phyloP scores from a whole-genome alignment of 2,113 vertebrate genomes.

The Ptychochromis oligacanthus region DNA sequence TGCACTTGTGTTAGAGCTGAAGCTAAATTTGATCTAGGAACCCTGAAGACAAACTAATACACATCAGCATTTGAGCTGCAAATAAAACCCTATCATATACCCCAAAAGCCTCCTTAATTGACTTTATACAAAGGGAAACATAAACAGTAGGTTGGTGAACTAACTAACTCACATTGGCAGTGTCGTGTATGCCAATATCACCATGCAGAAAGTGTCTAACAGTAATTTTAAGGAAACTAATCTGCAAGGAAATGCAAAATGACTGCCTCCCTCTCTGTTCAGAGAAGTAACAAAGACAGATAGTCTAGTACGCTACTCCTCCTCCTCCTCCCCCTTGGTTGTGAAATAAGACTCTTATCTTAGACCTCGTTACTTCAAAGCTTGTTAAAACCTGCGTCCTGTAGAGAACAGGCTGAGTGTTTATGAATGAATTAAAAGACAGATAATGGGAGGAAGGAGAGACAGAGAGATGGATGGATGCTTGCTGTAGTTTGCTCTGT shows the following conservation, averaged over 20 bases:
- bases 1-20: not conserved
- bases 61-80: not conserved
- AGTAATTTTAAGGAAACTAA: conserved; percentile 17
- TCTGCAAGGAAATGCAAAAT: conserved; percentile 1
- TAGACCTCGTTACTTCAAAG: conserved; percentile 67
- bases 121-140: not conserved
- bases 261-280: not conserved
- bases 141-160: not conserved
- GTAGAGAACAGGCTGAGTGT: conserved; percentile 3
- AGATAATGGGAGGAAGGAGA: not conserved
- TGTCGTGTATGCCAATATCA: not conserved
- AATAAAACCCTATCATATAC: not conserved
- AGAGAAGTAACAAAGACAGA: conserved; percentile 10
- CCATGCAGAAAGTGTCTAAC: not conserved
- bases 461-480: not conserved
- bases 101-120: not conserved
- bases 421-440: conserved; percentile 25
- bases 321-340: not conserved
- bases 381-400: conserved; percentile 68
- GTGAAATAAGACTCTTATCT: conserved; percentile 73
- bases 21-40: not conserved
- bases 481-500: not conserved
- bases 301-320: not conserved
- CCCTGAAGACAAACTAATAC: accelerated
- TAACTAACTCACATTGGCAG: not conserved